phyloP scores from a whole-genome alignment of 2,113 vertebrate species.

The Malurus alboscapulatus region DNA sequence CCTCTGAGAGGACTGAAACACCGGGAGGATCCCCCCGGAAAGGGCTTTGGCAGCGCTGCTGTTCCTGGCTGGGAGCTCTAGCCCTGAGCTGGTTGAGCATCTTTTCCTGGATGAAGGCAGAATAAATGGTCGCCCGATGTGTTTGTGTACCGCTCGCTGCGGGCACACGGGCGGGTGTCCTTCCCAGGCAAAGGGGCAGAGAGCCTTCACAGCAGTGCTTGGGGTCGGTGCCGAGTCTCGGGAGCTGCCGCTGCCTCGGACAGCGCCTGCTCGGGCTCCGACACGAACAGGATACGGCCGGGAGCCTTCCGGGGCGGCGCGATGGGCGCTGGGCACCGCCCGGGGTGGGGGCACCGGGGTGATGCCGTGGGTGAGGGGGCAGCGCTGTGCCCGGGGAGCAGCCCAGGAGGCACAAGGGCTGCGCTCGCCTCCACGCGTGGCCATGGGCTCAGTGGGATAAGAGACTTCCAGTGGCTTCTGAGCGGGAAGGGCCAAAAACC shows the following conservation, averaged over 20 bases:
- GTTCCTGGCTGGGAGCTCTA: fast-evolving
- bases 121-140: fast-evolving
- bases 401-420: background rate
- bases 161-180: background rate
- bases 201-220: fast-evolving
- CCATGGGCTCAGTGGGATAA: background rate
- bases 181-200: fast-evolving
- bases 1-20: fast-evolving
- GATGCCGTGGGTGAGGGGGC: fast-evolving
- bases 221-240: fast-evolving
- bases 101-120: fast-evolving
- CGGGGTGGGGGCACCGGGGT: fast-evolving
- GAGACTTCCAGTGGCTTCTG: fast-evolving
- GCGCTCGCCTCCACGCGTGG: fast-evolving
- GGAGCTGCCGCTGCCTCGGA: fast-evolving
- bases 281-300: fast-evolving
- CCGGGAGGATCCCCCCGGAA: fast-evolving
- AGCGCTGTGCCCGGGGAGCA: fast-evolving
- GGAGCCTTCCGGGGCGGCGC: background rate
- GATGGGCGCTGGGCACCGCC: fast-evolving
- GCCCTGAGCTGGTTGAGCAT: background rate
- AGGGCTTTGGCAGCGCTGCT: background rate
- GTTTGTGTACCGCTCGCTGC: fast-evolving
- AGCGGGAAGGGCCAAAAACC: background rate
- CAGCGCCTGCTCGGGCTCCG: fast-evolving